Conservation (phyloP, 2,113 vertebrate species). For the Myodes glareolus region DNA sequence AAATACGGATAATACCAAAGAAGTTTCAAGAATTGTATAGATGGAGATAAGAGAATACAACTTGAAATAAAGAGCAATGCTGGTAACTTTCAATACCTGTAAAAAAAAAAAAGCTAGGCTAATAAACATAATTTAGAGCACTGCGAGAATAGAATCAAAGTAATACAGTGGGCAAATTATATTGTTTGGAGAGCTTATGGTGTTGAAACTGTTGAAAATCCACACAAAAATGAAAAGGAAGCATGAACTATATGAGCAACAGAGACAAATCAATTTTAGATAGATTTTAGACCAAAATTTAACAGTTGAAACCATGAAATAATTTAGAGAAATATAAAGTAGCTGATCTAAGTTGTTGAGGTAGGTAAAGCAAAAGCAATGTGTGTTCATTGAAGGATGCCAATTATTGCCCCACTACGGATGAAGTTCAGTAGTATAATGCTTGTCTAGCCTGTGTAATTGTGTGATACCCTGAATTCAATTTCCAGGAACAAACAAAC, state of each 20-base stretch:
- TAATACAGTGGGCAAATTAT: not conserved
- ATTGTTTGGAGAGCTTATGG: not conserved
- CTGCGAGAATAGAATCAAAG: not conserved
- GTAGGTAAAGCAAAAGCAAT: not conserved
- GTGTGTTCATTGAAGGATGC: not conserved
- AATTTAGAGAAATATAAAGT: not conserved
- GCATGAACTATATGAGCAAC: not conserved
- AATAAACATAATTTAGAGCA: not conserved
- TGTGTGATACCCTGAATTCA: not conserved
- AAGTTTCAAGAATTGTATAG: not conserved
- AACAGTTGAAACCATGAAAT: not conserved
- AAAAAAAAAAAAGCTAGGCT: too few relatives aligned
- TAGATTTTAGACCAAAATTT: not conserved
- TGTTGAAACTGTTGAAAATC: not conserved
- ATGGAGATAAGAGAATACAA: too few relatives aligned
- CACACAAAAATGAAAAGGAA: not conserved
- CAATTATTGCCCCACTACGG: not conserved
- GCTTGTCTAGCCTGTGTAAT: not conserved
- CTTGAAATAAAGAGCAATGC: not conserved
- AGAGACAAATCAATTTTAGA: not conserved
- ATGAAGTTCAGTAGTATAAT: too few relatives aligned
- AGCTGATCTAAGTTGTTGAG: not conserved
- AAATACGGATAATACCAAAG: not conserved
- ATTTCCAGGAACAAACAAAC: not conserved
- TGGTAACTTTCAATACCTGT: not conserved